Percentiles rank a stretch among this genome's conserved stretches.
phyloP scores from a whole-genome alignment of 1,140 invertebrate genomes.

The Plutomurus gul region DNA sequence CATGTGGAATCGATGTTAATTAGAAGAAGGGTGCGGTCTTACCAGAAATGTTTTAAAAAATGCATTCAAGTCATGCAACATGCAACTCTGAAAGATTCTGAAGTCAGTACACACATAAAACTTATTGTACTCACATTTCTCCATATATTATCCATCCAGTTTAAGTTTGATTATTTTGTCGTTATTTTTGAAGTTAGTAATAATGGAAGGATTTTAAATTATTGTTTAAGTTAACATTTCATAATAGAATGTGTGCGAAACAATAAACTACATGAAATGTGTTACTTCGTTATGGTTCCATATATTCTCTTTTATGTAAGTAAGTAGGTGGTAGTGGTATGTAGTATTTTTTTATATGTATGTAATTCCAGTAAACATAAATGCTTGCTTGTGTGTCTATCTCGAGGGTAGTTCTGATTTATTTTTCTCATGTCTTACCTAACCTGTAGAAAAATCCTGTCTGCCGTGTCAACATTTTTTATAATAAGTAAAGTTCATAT shows the following conservation, averaged over 20 bases:
- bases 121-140: not conserved
- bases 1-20: too few species aligned
- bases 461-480: too few species aligned
- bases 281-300: too few species aligned
- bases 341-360: too few species aligned
- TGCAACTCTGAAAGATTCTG: not conserved
- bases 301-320: too few species aligned
- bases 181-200: not conserved
- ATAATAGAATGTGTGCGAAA: too few species aligned
- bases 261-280: too few species aligned
- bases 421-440: not conserved
- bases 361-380: too few species aligned
- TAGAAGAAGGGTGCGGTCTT: not conserved
- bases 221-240: not conserved
- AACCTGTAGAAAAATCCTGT: too few species aligned
- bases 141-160: not conserved
- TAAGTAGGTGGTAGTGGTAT: too few species aligned
- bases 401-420: not conserved
- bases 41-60: not conserved
- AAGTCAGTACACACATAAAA: not conserved
- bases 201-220: constrained; percentile 24
- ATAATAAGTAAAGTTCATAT: too few species aligned
- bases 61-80: not conserved
- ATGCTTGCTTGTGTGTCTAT: not conserved
- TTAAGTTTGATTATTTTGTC: not conserved